Evolutionary conservation across 2,113 vertebrate genomes (phyloP), one percentile per base, ranked within the genome.

Genomic region (Atrichornis clamosus): DNA sequence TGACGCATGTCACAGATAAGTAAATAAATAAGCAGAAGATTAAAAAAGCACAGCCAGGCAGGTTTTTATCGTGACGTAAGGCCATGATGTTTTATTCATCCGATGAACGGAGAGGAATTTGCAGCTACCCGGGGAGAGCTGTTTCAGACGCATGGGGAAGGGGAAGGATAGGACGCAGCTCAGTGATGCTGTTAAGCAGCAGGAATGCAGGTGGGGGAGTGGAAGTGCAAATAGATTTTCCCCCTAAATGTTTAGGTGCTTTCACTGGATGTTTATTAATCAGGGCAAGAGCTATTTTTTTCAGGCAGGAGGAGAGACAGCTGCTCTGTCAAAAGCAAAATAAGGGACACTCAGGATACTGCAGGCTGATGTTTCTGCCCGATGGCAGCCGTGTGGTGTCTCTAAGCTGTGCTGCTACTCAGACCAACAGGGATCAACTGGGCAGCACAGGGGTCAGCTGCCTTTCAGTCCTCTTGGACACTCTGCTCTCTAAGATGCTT

Each of bases 381-480:
- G 0, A 26, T 27, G 37, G 49, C 72, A 77, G 33, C 20, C 0
- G 0, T 2, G 10, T 5, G 22, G 37, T 56, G 15, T 46, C 46
- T 60, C 67, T 35, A 13, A 77, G 16, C 20, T 41, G 10, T 15
- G 50, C 35, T 49, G 23, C 17, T 42, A 12, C 33, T 81, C 50
- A 37, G 15, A 58, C 13, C 32, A 39, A 24, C 19, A 32, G 35
- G 19, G 68, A 92, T 37, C 49, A 53, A 32, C 11, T 10, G 12
- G 58, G 42, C n/a, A 73, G 58, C 55, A 56, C 22, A 44, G 63
- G 53, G 41, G 35, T 32, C 33, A 37, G 55, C 8, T 35, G 11
- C 21, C 44, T 73, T 56, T 64, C 52, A 39, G 27, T 44, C 21
- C 19, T 42, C 2, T 22, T 37, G 55, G 33, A 72, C 37, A 27